Evolutionary conservation across 2,797 vertebrate genomes (phyloP).

Genomic region (Lepilemur ruficaudatus): DNA sequence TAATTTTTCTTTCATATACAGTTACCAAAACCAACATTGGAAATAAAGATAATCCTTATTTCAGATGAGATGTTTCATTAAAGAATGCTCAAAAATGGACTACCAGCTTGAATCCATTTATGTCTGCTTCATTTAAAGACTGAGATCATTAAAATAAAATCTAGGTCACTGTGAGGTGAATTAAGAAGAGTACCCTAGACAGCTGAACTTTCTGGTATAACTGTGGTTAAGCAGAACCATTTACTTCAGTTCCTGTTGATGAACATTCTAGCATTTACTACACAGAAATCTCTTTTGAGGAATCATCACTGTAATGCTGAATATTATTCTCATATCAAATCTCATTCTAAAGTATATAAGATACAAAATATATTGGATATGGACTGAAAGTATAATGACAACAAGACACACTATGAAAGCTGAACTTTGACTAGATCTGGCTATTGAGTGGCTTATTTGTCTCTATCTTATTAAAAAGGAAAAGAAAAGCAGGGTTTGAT

Average conservation of each 20-base stretch:
- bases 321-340: neutral
- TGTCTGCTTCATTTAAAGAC: neutral
- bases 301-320: neutral
- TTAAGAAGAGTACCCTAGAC: neutral
- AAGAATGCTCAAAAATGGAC: neutral
- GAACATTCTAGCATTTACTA: neutral
- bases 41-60: slow-evolving; percentile 13
- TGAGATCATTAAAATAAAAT: slow-evolving; percentile 26
- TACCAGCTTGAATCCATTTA: neutral
- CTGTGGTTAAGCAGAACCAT: neutral
- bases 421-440: neutral
- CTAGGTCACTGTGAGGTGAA: neutral
- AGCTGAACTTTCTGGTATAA: neutral
- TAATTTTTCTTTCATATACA: slow-evolving; percentile 11
- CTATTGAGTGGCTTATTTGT: neutral
- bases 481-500: neutral
- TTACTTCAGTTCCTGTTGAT: neutral
- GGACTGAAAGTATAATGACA: neutral
- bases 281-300: neutral
- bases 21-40: neutral
- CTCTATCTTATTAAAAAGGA: neutral
- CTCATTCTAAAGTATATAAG: neutral
- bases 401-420: neutral
- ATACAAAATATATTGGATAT: neutral
- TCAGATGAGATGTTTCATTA: neutral